Conservation (phyloP, 2,888 invertebrate species). For the Prionchulus punctatus region DNA sequence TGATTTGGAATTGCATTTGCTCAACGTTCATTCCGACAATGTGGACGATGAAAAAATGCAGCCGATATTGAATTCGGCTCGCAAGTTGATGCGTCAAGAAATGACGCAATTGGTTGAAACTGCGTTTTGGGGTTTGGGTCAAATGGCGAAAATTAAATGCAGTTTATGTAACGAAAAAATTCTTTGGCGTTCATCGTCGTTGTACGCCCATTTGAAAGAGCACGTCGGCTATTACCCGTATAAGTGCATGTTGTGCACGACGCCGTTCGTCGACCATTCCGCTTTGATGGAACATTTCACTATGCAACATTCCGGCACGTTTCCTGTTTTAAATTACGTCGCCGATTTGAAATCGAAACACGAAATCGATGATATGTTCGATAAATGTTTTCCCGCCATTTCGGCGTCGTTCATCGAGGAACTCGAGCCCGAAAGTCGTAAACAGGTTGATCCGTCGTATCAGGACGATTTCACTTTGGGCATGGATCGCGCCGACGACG, state of each 20-base stretch:
- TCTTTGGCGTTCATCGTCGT: background rate
- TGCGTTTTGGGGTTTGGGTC: background rate
- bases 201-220: background rate
- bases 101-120: background rate
- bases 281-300: background rate
- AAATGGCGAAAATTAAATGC: background rate
- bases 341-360: background rate
- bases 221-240: conserved; percentile 1
- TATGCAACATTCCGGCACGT: background rate
- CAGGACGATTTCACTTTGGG: too few relatives aligned
- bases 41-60: background rate
- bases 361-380: background rate
- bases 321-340: background rate
- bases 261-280: background rate
- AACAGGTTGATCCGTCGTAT: too few relatives aligned
- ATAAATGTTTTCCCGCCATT: background rate
- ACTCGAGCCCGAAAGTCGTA: background rate
- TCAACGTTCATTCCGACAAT: background rate
- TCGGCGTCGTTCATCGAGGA: background rate
- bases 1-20: background rate
- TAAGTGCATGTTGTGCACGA: background rate
- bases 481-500: too few relatives aligned
- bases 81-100: background rate
- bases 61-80: background rate
- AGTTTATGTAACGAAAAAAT: background rate